Evolutionary conservation across 2,888 invertebrate species (phyloP), one percentile per base, ranked within the genome.

Genomic region (Meteorus colon): DNA sequence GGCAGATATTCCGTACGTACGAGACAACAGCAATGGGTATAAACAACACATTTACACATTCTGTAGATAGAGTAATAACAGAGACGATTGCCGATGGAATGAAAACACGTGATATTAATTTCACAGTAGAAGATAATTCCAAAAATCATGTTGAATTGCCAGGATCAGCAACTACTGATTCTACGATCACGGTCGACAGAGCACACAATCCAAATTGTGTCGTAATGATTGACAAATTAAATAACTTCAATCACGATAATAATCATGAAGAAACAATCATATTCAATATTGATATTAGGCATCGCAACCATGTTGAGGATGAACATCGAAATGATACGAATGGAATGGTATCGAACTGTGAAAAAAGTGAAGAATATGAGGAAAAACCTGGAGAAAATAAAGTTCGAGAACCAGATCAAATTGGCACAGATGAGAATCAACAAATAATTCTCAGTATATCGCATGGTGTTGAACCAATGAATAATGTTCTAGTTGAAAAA

Each of bases 81-180:
- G 80, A 81, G 24, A 77, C 78, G 0, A 82, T 81, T 68, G 75
- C 76, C 8, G 78, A 80, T 24, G 81, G 80, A 73, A 77, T 79
- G 62, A 45, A 74, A 19, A 72, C 73, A 12, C 69, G 74, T 27
- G 55, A 34, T 62, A 16, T 1, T 68, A 19, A 55, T 19, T 19
- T 5, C 1, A 55, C 10, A 19, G 16, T 24, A 12, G 16, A 6
- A 19, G 37, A 34, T 65, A 24, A 12, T 19, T 4, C 19, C 10
- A 65, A 37, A 65, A 65, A 19, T 37, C 8, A 19, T 10, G 19
- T 34, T 41, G 24, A 65, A 6, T 55, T 55, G 55, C 8, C 55
- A 8, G 19, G 19, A 55, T 24, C 19, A 19, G 6, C 55, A 1
- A 19, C 24, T 19, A 3, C 55, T 1, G 24, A 19, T 41, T 41